Percentiles rank a stretch among this genome's conserved stretches.
Evolutionary conservation across 2,888 invertebrate species (phyloP).

Genomic region (Argyresthia albistria): DNA sequence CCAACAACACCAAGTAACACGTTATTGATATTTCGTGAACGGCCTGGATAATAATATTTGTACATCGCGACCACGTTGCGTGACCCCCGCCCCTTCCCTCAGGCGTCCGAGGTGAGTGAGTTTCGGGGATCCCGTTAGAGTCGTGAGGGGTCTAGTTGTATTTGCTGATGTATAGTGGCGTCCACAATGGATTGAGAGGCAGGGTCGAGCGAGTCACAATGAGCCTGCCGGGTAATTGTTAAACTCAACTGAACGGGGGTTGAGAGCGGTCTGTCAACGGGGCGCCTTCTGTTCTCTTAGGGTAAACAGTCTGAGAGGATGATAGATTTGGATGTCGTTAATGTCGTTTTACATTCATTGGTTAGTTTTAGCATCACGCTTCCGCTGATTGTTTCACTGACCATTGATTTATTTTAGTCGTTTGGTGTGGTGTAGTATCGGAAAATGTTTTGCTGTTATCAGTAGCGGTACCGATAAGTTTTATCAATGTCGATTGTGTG

Average conservation of each 20-base stretch:
- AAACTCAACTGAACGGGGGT: conserved; percentile 66
- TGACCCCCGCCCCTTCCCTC: conserved; percentile 28
- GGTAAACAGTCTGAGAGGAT: conserved; percentile 30
- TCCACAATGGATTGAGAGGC: conserved; percentile 63
- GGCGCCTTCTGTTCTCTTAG: conserved; percentile 40
- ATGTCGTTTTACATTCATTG: background rate
- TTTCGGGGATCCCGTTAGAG: background rate
- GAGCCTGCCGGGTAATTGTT: conserved; percentile 67
- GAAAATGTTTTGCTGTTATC: background rate
- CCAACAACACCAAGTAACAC: conserved; percentile 53
- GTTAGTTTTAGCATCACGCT: background rate
- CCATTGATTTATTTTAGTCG: no score
- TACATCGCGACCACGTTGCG: conserved; percentile 39
- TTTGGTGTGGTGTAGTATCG: background rate
- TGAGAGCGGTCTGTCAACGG: conserved; percentile 60
- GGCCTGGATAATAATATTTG: conserved; percentile 70
- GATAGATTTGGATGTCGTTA: conserved; percentile 8
- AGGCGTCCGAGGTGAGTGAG: background rate
- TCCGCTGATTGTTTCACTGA: no score
- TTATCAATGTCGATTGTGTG: background rate
- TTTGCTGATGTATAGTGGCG: conserved; percentile 42
- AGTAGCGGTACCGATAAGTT: background rate
- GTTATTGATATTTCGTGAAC: conserved; percentile 70
- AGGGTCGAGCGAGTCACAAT: conserved; percentile 62
- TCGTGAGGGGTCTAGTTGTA: conserved; percentile 21